phyloP scores from a whole-genome alignment of 1,140 invertebrate species.

The Bacillus rossius region DNA sequence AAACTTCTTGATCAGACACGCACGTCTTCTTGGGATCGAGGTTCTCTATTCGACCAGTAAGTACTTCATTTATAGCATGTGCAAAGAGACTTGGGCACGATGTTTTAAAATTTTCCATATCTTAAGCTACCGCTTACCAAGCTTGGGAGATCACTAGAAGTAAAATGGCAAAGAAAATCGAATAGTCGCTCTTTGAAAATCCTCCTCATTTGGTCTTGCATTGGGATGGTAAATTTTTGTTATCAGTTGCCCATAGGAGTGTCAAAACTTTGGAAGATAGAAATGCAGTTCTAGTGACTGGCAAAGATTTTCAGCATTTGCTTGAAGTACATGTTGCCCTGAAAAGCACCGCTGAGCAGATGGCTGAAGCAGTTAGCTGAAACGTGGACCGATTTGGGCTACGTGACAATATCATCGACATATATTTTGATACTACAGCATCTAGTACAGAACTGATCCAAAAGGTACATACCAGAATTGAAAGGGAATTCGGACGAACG shows the following conservation, averaged over 20 bases:
- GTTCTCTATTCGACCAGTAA: neutral
- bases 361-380: conserved; percentile 9
- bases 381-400: conserved; percentile 13
- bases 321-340: conserved; percentile 10
- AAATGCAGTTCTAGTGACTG: neutral
- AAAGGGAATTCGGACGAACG: no score
- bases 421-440: conserved; percentile 10
- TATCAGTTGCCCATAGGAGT: conserved; percentile 7
- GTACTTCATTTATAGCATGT: neutral
- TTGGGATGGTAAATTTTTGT: conserved; percentile 13
- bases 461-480: conserved; percentile 9
- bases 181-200: neutral
- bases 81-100: neutral
- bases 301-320: neutral
- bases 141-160: neutral
- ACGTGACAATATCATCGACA: conserved; percentile 7
- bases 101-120: neutral
- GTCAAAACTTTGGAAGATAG: conserved; percentile 12
- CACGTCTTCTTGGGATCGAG: neutral
- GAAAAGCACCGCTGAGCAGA: conserved; percentile 12
- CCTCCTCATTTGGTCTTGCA: conserved; percentile 13
- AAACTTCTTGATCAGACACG: neutral
- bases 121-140: neutral
- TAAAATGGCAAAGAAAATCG: neutral
- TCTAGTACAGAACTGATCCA: conserved; percentile 14